phyloP scores from a whole-genome alignment of 2,888 invertebrate genomes.

The Lamellibrachia satsuma region DNA sequence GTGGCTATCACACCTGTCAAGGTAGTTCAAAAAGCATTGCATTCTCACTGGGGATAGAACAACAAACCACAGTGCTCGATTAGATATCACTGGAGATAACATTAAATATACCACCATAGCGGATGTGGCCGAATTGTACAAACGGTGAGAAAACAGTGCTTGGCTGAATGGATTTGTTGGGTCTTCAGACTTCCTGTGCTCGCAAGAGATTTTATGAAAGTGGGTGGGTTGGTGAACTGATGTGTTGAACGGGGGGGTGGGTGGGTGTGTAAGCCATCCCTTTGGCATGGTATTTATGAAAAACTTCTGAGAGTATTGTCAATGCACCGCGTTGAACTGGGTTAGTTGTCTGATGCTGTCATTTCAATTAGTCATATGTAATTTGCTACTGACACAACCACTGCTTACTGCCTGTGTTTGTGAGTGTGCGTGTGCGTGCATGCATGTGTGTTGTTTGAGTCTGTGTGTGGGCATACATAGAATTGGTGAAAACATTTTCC shows the following conservation, averaged over 20 bases:
- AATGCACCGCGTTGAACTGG: neutral
- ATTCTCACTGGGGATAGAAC: neutral
- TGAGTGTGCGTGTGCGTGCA: neutral
- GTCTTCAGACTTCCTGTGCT: neutral
- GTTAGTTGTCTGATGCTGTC: neutral
- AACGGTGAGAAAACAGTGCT: slow-evolving; percentile 8
- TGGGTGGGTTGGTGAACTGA: neutral
- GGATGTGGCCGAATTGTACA: neutral
- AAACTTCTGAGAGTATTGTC: neutral
- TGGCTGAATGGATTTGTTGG: neutral
- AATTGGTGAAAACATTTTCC: neutral
- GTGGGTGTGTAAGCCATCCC: neutral
- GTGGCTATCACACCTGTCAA: neutral
- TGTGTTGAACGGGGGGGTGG: too few relatives aligned
- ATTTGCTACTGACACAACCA: neutral
- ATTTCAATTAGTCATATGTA: slow-evolving; percentile 17
- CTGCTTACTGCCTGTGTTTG: neutral
- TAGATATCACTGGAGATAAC: neutral
- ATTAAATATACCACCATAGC: neutral
- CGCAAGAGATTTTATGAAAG: neutral
- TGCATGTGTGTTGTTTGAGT: neutral
- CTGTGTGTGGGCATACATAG: neutral
- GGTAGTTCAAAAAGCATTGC: neutral
- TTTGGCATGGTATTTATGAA: neutral
- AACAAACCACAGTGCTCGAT: neutral